Base-by-base conservation (phyloP, 2,797 vertebrate species). In the Tamandua tetradactyla region DNA sequence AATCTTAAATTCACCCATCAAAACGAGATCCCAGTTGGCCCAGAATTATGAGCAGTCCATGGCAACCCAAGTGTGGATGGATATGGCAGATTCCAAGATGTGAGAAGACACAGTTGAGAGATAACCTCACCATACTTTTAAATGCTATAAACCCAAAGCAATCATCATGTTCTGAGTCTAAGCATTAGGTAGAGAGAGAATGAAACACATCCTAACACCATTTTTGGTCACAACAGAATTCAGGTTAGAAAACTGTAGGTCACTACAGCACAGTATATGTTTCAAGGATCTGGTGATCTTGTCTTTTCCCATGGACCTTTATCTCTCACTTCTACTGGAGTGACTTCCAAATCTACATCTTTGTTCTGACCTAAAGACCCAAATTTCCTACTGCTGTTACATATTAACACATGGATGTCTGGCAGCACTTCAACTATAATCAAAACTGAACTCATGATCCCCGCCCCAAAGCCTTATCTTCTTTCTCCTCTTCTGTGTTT, bases 1-100 rank as follows among this genome's bases (percentile, higher is more conserved):
- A 94, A 85, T 22, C 64, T 93, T 87, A 96, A 79, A 87, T 75
- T 75, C 20, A 74, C 3, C 40, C 40, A 42, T 93, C 68, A 84
- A 86, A 95, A 68, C 64, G 27, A 52, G 27, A 37, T 7, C 23
- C 32, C 66, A 18, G n/a, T 2, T 94, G 86, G 76, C 22, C 68
- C 64, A 85, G 52, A 44, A 79, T 83, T n/a, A 47, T 15, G 8
- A 95, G 42, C 62, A 92, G 49, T 71, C 27, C 52, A 61, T 12
- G 68, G 66, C 13, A 82, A 37, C 35, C 40, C 23, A 59, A 20
- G 66, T 57, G 5, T 85, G 32, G 55, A 0, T 49, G 12, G 71
- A n/a, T 40, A 88, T 15, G 47, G 55, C 3, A 37, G 20, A 91
- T 66, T 91, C 35, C 57, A 81, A 82, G 74, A 82, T 93, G 93